These are phyloP conservation scores for Philonicus albiceps DNA, from an alignment of 2,888 invertebrate species.

Conservation along the genomic window DNA sequence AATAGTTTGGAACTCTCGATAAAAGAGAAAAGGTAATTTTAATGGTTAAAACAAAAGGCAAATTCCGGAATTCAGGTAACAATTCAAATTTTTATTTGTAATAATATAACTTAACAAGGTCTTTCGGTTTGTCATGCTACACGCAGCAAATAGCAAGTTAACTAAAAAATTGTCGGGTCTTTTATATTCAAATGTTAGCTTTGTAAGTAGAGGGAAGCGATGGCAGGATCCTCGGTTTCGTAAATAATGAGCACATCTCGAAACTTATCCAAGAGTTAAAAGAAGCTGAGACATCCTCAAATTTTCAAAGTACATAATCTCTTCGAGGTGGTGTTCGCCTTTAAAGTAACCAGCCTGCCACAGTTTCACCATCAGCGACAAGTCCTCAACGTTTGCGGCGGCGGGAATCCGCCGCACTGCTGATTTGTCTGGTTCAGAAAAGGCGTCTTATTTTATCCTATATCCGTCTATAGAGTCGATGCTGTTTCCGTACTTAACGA, in stretches of 20 bases:
- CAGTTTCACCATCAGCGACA: slow-evolving; percentile 71
- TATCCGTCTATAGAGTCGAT: slow-evolving; percentile 62
- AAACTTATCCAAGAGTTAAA: slow-evolving; percentile 92
- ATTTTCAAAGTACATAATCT: slow-evolving; percentile 97
- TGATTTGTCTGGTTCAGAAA: slow-evolving; percentile 72
- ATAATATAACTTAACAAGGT: not conserved
- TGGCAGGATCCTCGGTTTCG: slow-evolving; percentile 91
- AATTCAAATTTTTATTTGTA: not conserved
- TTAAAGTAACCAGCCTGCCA: slow-evolving; percentile 75
- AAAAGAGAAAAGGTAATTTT: too few species aligned
- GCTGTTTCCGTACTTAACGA: slow-evolving; percentile 62
- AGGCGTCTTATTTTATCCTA: slow-evolving; percentile 70
- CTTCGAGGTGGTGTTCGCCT: slow-evolving; percentile 93
- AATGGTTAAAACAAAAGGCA: not conserved
- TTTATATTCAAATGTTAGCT: slow-evolving; percentile 40
- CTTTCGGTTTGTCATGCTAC: not conserved
- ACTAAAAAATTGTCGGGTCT: not conserved
- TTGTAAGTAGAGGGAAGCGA: slow-evolving; percentile 60
- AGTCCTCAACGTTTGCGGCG: slow-evolving; percentile 77
- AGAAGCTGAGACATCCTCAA: slow-evolving; percentile 88
- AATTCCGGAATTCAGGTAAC: not conserved
- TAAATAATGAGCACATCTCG: slow-evolving; percentile 89
- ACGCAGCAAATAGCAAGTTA: not conserved
- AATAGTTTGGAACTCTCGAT: too few species aligned
- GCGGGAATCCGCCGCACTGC: slow-evolving; percentile 77